Evolutionary conservation across 2,113 vertebrate species (phyloP), one percentile per base, ranked within the genome.

Genomic region (Romanogobio albipinnatus): DNA sequence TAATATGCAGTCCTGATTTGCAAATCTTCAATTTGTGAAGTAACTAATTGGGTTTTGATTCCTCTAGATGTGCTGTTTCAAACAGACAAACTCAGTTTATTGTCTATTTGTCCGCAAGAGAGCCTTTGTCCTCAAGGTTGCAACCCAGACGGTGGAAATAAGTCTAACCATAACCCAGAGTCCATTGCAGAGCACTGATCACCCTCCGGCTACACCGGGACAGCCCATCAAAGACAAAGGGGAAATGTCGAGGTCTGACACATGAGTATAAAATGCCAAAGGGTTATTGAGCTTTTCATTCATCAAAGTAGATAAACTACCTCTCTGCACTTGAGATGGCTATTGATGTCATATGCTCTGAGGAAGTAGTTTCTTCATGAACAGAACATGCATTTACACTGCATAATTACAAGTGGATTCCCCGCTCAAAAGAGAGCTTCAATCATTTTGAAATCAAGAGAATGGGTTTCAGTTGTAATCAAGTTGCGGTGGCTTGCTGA

Each of bases 251-350:
- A 45, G 74, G 66, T 81, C 58, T 86, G 84, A 76, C 84, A 76
- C 24, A 4, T 47, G 59, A 70, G 58, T 26, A 43, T 68, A 84
- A 76, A 86, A 83, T 70, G 84, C 56, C 74, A 75, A 77, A 70
- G 81, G 82, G 81, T 71, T 64, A 70, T 61, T 4, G 59, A 59
- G 62, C 68, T 7, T 15, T 81, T 71, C 76, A 19, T 86, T 79
- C 81, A 84, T 86, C 87, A 84, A 84, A 79, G 84, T 84, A 82
- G 71, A 84, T 78, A 82, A 86, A 82, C 84, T 74, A 68, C 78
- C 53, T 84, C 82, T 84, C 19, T 14, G 71, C 66, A 84, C 83
- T 86, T 76, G 33, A 81, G 87, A 88, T 66, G 78, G 78, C 22
- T 88, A 84, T 78, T 86, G 85, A 86, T 14, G 33, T 26, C 19